Evolutionary conservation across 92 coral and sea anemone species (phyloP), one percentile per base, ranked within the genome.

Genomic region (Bergia puertoricense): DNA sequence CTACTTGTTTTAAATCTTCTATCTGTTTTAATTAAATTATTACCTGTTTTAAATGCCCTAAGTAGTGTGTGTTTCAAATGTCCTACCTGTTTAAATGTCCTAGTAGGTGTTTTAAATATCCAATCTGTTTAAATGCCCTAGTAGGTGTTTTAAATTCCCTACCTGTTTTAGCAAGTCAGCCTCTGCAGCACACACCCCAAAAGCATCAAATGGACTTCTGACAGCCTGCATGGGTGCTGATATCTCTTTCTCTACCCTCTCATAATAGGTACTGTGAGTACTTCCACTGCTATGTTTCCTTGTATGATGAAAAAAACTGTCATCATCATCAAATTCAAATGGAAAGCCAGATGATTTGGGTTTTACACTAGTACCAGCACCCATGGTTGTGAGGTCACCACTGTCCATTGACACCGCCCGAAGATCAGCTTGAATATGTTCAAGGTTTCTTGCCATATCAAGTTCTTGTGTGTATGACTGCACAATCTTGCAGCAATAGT

Each of bases 181-280:
- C 81, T 95, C 98, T 1, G 98, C 99, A 11, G 99, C 96, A 85
- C 99, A 94, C 15, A 95, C 98, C 48, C 99, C 98, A 92, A 97
- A 95, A 45, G 98, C 98, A 86, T 97, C 99, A 89, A 97, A 97
- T 15, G 99, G 95, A 66, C 92, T 90, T 65, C 91, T 57, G 86
- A 91, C 18, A 22, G 92, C 15, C n/a, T 91, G 74, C 65, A 89
- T 42, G 0, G 90, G 92, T 44, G 94, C 67, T 11, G 74, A 8
- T 18, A 91, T 92, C 77, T 88, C 90, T 88, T 90, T 91, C 50
- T 93, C 94, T 42, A 93, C 74, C 82, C 92, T 90, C 15, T 94
- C 98, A 88, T 90, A 88, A 20, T 83, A 88, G 14, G 82, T 57
- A 20, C 80, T 73, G 46, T 69, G 80, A n/a, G 41, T 8, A 57